These are phyloP conservation scores for Hydraecia micacea DNA, from an alignment of 2,888 invertebrate genomes.

Conservation along the genomic window DNA sequence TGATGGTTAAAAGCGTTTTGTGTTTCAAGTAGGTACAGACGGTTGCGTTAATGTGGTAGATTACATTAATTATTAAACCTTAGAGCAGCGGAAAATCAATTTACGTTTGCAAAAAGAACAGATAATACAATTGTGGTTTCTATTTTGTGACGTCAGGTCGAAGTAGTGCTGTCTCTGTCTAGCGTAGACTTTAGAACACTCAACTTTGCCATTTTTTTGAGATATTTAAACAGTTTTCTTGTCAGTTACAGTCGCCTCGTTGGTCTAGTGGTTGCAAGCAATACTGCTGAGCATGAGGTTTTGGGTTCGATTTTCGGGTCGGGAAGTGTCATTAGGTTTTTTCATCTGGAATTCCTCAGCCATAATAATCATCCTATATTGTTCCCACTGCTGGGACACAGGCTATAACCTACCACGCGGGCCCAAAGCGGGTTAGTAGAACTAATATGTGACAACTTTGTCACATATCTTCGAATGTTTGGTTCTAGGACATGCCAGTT, in stretches of 20 bases:
- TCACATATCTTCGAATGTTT: no score
- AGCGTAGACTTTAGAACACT: neutral
- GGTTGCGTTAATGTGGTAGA: neutral
- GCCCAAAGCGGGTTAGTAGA: no score
- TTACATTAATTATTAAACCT: neutral
- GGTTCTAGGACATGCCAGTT: no score
- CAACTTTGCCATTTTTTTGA: neutral
- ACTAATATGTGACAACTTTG: no score
- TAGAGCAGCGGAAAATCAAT: neutral
- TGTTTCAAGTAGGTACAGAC: conserved; percentile 7
- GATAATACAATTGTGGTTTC: neutral
- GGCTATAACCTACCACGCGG: no score
- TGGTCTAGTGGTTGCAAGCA: neutral
- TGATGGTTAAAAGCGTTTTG: neutral
- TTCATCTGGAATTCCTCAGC: no score
- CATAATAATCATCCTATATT: no score
- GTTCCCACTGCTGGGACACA: no score
- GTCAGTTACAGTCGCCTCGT: neutral
- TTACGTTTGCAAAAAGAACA: neutral
- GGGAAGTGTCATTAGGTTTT: no score
- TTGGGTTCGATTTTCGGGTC: neutral
- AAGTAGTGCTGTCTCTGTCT: neutral
- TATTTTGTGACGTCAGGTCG: neutral
- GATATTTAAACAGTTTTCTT: neutral
- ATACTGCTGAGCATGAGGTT: neutral